phyloP scores from a whole-genome alignment of 2,113 vertebrate genomes.

The Catagonus wagneri region DNA sequence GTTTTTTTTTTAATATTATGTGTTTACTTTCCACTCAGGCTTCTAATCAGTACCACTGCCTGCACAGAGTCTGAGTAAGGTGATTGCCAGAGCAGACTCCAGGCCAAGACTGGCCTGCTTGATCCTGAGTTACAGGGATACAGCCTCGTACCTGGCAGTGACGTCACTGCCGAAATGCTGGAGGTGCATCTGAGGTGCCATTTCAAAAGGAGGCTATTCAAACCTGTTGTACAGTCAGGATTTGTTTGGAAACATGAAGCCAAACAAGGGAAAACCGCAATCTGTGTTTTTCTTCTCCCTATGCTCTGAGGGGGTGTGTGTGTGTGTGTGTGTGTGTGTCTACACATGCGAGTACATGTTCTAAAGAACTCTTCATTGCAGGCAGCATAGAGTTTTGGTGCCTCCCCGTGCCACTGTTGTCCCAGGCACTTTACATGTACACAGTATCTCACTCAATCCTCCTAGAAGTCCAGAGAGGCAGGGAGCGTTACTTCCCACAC shows the following conservation, averaged over 20 bases:
- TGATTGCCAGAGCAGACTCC: neutral
- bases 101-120: neutral
- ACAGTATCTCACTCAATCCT: neutral
- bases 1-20: neutral
- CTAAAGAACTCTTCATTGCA: neutral
- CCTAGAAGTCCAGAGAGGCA: neutral
- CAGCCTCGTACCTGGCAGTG: neutral
- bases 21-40: neutral
- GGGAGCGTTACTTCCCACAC: too few species aligned
- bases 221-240: neutral
- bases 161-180: neutral
- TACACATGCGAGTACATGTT: too few species aligned
- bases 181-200: neutral
- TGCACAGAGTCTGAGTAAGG: neutral
- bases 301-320: neutral
- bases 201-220: neutral
- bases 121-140: neutral
- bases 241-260: neutral
- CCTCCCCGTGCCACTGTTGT: neutral
- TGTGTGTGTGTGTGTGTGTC: neutral
- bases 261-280: neutral
- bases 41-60: neutral
- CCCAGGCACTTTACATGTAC: rapidly evolving
- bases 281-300: neutral
- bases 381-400: neutral